Base-by-base conservation (phyloP, 2,797 vertebrate species). In the Melanogrammus aeglefinus region DNA sequence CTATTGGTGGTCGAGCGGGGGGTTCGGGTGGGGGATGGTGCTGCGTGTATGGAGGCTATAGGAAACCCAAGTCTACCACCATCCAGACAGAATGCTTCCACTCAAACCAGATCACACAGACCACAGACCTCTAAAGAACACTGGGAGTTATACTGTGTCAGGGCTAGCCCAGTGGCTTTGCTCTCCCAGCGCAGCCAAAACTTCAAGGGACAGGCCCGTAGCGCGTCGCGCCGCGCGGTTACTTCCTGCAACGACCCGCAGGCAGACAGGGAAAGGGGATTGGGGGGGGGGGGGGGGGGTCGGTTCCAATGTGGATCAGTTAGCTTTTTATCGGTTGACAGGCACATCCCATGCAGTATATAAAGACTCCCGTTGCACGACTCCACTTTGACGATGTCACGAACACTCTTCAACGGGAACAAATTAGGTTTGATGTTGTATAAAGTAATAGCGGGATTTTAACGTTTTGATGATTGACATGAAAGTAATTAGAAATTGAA, bases 91-190 rank as follows among this genome's bases (percentile, higher is more conserved):
- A 91, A 88, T 24, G 78, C 84, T 91, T 92, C 91, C 89, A 88
- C 87, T 85, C 70, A 88, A 87, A 88, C 88, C 90, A 92, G 91
- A 93, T 92, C 91, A 93, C 83, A 93, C 76, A 82, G 85, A 92
- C 91, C 92, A 89, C 92, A 91, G 88, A 77, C 82, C 84, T 86
- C 79, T 86, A 88, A 88, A 91, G 91, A 88, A 87, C 85, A 87
- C 86, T 89, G 87, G 89, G 89, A 87, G 89, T 92, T 90, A 89
- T 85, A 89, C 33, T 27, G 36, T 16, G 36, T 41, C 73, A 88
- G 88, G 90, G 80, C 83, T 84, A 80, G 82, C 83, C 78, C 80
- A 90, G 84, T 86, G 83, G 88, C 87, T 88, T 76, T 31, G 75
- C 88, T 85, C 86, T 86, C 81, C 74, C 44, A 29, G 79, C 80